Conservation (phyloP, 2,113 vertebrate genomes). For the Anthoscopus minutus region DNA sequence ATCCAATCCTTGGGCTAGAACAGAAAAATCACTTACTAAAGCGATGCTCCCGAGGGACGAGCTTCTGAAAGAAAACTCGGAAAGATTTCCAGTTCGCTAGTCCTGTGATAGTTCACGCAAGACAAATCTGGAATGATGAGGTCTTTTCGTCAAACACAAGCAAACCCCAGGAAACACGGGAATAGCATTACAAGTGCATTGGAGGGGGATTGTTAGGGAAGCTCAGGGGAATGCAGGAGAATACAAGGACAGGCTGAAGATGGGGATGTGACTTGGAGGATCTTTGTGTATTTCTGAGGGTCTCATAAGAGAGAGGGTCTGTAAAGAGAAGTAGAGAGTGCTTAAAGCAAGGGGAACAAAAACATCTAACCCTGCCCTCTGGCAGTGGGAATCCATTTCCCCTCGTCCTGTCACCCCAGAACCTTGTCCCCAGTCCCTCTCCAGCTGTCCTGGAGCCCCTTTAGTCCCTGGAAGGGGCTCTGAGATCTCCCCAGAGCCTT, state of each 20-base stretch:
- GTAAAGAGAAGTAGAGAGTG: neutral
- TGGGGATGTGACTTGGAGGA: neutral
- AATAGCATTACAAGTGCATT: slow-evolving; percentile 2
- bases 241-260: neutral
- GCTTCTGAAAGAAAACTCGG: slow-evolving; percentile 38
- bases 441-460: neutral
- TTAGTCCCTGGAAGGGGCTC: neutral
- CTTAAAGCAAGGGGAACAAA: neutral
- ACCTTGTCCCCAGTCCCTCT: neutral
- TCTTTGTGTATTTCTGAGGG: neutral
- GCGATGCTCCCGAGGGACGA: slow-evolving; percentile 11
- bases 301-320: neutral
- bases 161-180: slow-evolving; percentile 25
- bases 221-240: neutral
- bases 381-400: neutral
- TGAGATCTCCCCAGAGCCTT: fast-evolving
- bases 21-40: slow-evolving; percentile 54
- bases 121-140: slow-evolving; percentile 52
- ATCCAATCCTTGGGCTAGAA: slow-evolving; percentile 64
- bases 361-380: neutral
- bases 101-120: slow-evolving; percentile 50
- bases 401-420: fast-evolving
- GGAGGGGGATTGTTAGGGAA: neutral
- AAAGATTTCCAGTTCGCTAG: slow-evolving; percentile 50
- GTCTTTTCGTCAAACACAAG: slow-evolving; percentile 19